Evolutionary conservation across 2,797 vertebrate species (phyloP), one percentile per base, ranked within the genome.

Genomic region (Parambassis ranga): DNA sequence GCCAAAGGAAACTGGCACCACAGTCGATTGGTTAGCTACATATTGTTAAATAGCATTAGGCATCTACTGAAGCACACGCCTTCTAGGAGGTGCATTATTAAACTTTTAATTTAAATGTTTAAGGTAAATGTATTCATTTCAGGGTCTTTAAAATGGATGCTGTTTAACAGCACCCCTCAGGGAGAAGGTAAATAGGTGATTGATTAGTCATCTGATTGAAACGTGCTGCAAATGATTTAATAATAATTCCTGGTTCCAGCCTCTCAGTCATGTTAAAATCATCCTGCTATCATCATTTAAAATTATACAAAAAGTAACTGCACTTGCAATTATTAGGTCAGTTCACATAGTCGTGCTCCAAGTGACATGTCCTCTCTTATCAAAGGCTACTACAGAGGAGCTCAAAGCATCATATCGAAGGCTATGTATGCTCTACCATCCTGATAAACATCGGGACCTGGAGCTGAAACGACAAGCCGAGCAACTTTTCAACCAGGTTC

Each of bases 371-470:
- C 31, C 5, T 14, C 15, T 62, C 15, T 63, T 38, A n/a, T 59
- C 27, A 0, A 75, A 99, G 98, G 98, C 98, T 10, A 94, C 96
- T 33, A 87, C 93, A 31, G 98, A 99, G 19, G 97, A 99, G 88
- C 88, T 99, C 7, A 98, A 97, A 83, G 93, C 94, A 0, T 95
- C 98, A 0, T 99, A 99, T 85, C 93, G 98, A 31, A 90, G 98
- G 60, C 89, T 99, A 41, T 99, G 97, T 15, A 98, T 99, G 97
- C 88, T 98, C 1, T 99, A 98, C 88, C 98, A 99, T 57, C 98
- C 98, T 0, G 98, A 99, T 93, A 99, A 99, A 85, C 98, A 99
- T 89, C 80, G 97, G 47, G 96, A 98, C 85, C 95, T 95, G 0
- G 96, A 98, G 74, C 92, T 98, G 65, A 99, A 99, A 71, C 85